Evolutionary conservation across 1,140 invertebrate species (phyloP), one percentile per base, ranked within the genome.

Genomic region (Aplysia californica): DNA sequence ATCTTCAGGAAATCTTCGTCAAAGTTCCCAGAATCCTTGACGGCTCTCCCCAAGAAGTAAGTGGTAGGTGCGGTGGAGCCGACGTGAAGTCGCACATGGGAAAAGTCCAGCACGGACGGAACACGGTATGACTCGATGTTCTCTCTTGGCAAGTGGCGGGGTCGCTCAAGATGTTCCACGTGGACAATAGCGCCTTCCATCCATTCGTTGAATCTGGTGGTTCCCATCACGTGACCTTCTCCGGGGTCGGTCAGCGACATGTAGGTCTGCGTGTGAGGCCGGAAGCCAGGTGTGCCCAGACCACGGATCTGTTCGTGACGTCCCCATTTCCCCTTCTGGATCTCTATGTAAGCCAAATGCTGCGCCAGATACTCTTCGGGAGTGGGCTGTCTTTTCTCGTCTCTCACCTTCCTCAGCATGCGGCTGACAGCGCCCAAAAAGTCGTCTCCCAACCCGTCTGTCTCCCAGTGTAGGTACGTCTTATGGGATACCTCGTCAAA

Each of bases 181-280:
- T 84, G 81, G 31, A 84, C 78, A 33, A 84, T 82, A 38, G 81
- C 80, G 21, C 83, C 83, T 67, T 79, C 66, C 80, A 84, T 80
- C 83, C 83, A 83, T 3, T 83, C 82, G 29, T 66, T 71, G 41
- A 80, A 83, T 15, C 83, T 72, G 4, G 83, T 84, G 3, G 83
- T 84, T 0, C 83, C 83, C 64, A 83, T 71, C 21, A 83, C 77
- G 59, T 84, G 83, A 20, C 83, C 81, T 23, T 84, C 83, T 4
- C 83, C 83, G 2, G 83, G 83, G 65, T 84, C 81, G n/a, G 83
- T 84, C 10, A 84, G 61, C 31, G 83, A 84, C 83, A 84, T 81
- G 69, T 84, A 84, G 18, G 83, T 84, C 71, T 84, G 83, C 21
- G 81, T 79, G 44, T 83, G 70, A 1, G 81, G 81, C 20, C 81